These are phyloP conservation scores for Triplophysa siluroides DNA, from an alignment of 2,113 vertebrate genomes.

Conservation along the genomic window DNA sequence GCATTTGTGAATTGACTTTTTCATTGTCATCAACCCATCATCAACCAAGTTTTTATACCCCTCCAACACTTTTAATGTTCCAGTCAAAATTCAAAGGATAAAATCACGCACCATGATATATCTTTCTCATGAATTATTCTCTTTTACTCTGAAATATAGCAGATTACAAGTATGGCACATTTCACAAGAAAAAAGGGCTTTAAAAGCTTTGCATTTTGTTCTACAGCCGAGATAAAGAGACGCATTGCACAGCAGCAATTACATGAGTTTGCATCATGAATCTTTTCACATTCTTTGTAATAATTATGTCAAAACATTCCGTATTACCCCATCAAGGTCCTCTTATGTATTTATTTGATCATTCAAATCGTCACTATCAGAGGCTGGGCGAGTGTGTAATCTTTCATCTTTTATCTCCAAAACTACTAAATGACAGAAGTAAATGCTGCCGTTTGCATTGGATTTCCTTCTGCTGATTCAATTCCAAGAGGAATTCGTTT, in stretches of 20 bases:
- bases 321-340: background rate
- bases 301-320: background rate
- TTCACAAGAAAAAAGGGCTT: background rate
- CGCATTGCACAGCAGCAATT: background rate
- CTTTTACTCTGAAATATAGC: background rate
- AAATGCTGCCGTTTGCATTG: background rate
- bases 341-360: background rate
- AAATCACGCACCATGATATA: too few relatives aligned
- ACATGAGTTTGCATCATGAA: constrained; percentile 16
- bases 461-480: background rate
- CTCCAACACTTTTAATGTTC: too few relatives aligned
- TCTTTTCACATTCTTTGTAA: background rate
- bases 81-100: too few relatives aligned
- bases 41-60: too few relatives aligned
- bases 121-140: background rate
- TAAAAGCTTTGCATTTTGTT: background rate
- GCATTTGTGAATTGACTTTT: too few relatives aligned
- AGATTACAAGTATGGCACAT: background rate
- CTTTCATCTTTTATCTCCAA: background rate
- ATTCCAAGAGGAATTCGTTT: background rate
- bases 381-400: background rate
- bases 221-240: background rate
- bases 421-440: background rate
- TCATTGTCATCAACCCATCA: too few relatives aligned
- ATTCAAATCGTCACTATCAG: background rate